These are phyloP conservation scores for Tipula vernalis DNA, from an alignment of 2,888 invertebrate genomes.

Conservation along the genomic window DNA sequence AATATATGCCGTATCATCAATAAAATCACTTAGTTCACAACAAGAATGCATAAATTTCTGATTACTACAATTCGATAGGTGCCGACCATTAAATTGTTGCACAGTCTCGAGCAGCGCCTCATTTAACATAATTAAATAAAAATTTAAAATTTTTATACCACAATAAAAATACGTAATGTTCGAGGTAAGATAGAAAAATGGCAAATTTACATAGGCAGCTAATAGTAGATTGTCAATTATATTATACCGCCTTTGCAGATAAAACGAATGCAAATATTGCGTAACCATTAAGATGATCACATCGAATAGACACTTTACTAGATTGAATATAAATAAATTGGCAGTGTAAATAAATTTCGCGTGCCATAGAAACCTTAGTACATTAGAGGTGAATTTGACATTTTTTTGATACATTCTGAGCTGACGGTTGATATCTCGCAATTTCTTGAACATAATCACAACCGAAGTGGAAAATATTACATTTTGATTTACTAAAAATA, in stretches of 20 bases:
- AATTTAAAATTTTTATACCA: neutral
- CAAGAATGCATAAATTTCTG: neutral
- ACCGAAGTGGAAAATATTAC: neutral
- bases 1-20: neutral
- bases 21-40: neutral
- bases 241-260: neutral
- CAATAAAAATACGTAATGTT: neutral
- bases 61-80: neutral
- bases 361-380: neutral
- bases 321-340: neutral
- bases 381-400: neutral
- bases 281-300: neutral
- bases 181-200: neutral
- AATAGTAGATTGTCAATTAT: neutral
- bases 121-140: neutral
- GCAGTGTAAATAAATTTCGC: neutral
- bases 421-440: neutral
- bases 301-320: neutral
- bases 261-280: neutral
- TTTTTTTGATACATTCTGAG: neutral
- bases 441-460: neutral
- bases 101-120: neutral
- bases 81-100: neutral
- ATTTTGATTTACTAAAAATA: neutral
- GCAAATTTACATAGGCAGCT: neutral